phyloP scores from a whole-genome alignment of 1,140 invertebrate species.

The Muscidifurax raptorellus region DNA sequence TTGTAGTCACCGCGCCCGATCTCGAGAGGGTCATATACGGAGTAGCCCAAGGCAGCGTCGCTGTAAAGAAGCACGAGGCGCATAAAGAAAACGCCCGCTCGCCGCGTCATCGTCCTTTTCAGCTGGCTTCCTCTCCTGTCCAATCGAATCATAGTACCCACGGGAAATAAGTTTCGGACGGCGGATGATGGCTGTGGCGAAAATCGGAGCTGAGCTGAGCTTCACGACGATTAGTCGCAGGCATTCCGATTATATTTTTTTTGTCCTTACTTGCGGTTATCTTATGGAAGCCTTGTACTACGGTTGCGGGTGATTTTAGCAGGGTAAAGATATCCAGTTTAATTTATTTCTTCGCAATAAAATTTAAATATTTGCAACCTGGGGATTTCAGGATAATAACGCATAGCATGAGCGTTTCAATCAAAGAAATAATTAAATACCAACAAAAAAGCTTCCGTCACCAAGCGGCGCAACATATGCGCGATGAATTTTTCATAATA shows the following conservation, averaged over 20 bases:
- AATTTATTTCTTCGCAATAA: too few species aligned
- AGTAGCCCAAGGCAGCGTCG: conserved; percentile 44
- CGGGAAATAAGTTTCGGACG: conserved; percentile 72
- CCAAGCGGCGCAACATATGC: not conserved
- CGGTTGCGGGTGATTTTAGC: too few species aligned
- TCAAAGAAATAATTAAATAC: not conserved
- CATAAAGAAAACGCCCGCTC: conserved; percentile 38
- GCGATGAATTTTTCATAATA: not conserved
- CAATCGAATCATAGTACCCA: conserved; percentile 71
- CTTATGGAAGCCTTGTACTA: not conserved
- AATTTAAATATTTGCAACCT: too few species aligned
- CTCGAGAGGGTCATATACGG: conserved; percentile 63
- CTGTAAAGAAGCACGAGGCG: conserved; percentile 35
- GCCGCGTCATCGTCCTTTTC: conserved; percentile 33
- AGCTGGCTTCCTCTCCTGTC: conserved; percentile 50
- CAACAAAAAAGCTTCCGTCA: not conserved
- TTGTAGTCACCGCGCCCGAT: conserved; percentile 37
- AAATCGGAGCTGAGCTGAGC: not conserved
- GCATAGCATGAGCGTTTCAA: not conserved
- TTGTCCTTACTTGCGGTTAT: not conserved
- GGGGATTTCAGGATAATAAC: too few species aligned
- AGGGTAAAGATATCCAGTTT: too few species aligned
- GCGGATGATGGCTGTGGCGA: conserved; percentile 12
- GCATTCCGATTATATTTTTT: not conserved
- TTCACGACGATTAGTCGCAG: not conserved